Conservation (phyloP, 1,140 invertebrate genomes). For the Akabosia matsudoensis region DNA sequence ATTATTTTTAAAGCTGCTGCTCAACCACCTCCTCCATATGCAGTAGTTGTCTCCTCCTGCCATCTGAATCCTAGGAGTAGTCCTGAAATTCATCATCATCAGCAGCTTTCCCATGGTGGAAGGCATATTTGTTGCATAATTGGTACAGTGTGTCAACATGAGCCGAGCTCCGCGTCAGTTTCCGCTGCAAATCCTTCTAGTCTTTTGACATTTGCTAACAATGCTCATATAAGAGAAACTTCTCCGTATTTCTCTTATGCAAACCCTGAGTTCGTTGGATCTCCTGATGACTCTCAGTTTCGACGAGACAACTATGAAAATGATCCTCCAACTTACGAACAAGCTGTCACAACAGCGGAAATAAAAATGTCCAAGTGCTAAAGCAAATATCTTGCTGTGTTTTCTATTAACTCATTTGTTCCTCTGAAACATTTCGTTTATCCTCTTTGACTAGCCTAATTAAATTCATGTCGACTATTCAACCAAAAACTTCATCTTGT, state of each 20-base stretch:
- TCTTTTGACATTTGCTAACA: no score
- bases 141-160: neutral
- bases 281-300: neutral
- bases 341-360: neutral
- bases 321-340: neutral
- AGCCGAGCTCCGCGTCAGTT: neutral
- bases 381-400: neutral
- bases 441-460: no score
- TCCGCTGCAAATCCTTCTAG: neutral
- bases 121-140: neutral
- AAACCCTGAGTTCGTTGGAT: neutral
- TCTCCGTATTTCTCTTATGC: neutral
- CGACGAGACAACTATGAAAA: neutral
- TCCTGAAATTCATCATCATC: neutral
- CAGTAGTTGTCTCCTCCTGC: neutral
- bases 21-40: neutral
- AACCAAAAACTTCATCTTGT: no score
- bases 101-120: neutral
- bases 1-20: conserved; percentile 8
- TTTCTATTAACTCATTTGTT: no score
- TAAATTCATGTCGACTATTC: no score
- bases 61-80: neutral
- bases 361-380: neutral
- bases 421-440: no score
- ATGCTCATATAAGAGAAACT: no score